These are phyloP conservation scores for Germaria angustata DNA, from an alignment of 2,888 invertebrate species.

Conservation along the genomic window DNA sequence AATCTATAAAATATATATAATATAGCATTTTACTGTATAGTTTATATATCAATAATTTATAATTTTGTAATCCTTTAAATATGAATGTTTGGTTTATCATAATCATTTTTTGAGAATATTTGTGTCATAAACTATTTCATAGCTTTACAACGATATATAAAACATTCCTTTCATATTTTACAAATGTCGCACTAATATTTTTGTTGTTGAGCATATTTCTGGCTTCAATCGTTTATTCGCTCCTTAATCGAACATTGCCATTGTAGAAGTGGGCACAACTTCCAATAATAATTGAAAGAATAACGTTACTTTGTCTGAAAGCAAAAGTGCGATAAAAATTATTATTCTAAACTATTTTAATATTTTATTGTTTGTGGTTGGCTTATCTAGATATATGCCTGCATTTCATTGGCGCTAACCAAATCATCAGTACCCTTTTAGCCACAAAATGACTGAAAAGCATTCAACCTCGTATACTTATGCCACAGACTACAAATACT, in stretches of 20 bases:
- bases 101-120: conserved; percentile 53
- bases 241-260: conserved; percentile 80
- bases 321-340: conserved; percentile 67
- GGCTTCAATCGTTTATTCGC: background rate
- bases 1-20: conserved; percentile 59
- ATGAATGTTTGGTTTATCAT: conserved; percentile 61
- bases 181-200: background rate
- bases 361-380: no score
- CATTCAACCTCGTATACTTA: no score
- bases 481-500: no score
- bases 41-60: conserved; percentile 47
- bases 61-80: conserved; percentile 57
- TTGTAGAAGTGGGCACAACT: conserved; percentile 93
- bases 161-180: conserved; percentile 1
- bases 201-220: conserved; percentile 52
- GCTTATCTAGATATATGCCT: no score
- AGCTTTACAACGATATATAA: conserved; percentile 55
- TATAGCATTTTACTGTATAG: conserved; percentile 41
- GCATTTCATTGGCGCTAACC: no score
- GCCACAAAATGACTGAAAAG: no score
- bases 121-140: conserved; percentile 67
- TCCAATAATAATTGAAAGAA: conserved; percentile 94
- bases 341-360: background rate
- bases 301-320: conserved; percentile 91
- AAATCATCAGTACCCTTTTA: no score